Evolutionary conservation across 2,888 invertebrate species (phyloP).

Genomic region (Drosophila ustulata): DNA sequence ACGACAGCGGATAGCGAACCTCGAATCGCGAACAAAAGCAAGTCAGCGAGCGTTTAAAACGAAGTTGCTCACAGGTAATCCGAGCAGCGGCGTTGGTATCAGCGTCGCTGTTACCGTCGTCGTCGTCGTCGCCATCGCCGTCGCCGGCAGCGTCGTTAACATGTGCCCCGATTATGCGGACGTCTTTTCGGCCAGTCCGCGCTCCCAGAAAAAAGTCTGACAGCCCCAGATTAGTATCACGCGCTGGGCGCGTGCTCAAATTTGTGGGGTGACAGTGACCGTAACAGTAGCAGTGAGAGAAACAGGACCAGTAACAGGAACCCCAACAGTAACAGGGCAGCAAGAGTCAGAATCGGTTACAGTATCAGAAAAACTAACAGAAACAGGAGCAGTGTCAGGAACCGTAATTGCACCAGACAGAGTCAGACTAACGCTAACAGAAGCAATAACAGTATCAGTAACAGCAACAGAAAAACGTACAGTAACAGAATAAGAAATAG

Average conservation of each 20-base stretch:
- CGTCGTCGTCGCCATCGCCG: constrained; percentile 31
- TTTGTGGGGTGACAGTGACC: constrained; percentile 14
- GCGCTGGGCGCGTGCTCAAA: constrained; percentile 46
- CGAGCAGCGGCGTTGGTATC: constrained; percentile 51
- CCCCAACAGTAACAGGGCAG: neutral
- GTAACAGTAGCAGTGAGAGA: neutral
- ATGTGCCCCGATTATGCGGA: constrained; percentile 57
- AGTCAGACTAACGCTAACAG: neutral
- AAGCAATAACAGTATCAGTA: neutral
- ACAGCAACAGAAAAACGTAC: too few relatives aligned
- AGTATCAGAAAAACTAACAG: neutral
- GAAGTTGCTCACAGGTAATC: constrained; percentile 64
- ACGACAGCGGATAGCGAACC: too few relatives aligned
- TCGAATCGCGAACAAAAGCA: neutral
- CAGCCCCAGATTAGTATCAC: constrained; percentile 51
- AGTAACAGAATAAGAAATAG: too few relatives aligned
- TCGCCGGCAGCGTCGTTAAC: constrained; percentile 34
- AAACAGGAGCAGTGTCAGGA: too few relatives aligned
- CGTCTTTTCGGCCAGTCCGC: constrained; percentile 36
- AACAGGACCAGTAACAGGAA: neutral
- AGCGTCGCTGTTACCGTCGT: constrained; percentile 20
- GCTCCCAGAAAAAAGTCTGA: constrained; percentile 15
- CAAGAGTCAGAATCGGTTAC: too few relatives aligned
- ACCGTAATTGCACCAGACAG: too few relatives aligned
- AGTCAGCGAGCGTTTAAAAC: constrained; percentile 49